Conservation (phyloP, 1,140 invertebrate genomes). For the Scaptomyza montana region DNA sequence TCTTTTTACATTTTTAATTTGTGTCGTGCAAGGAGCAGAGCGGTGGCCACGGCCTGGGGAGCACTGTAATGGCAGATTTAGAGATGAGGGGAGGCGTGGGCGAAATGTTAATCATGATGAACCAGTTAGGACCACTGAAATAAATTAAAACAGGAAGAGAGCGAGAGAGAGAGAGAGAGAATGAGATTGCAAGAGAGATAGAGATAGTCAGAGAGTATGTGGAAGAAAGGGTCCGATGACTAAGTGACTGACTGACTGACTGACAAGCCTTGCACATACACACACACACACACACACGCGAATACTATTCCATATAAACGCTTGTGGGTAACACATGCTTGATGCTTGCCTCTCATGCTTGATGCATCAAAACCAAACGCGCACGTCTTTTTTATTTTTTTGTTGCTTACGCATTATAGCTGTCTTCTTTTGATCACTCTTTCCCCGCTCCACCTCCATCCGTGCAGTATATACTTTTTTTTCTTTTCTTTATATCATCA, state of each 20-base stretch:
- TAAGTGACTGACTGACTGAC: slow-evolving; percentile 5
- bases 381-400: slow-evolving; percentile 57
- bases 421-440: neutral
- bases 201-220: neutral
- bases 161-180: neutral
- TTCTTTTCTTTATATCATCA: neutral
- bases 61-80: too few relatives aligned
- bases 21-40: slow-evolving; percentile 22
- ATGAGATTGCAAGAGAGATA: neutral
- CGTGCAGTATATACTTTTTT: neutral
- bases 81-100: neutral
- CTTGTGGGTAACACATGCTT: slow-evolving; percentile 33
- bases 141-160: neutral
- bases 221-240: slow-evolving; percentile 8
- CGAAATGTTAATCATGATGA: slow-evolving; percentile 76
- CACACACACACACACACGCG: neutral
- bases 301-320: neutral
- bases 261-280: neutral
- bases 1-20: slow-evolving; percentile 67
- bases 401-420: slow-evolving; percentile 54
- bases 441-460: too few relatives aligned
- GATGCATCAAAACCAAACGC: slow-evolving; percentile 68
- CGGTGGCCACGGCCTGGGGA: too few relatives aligned
- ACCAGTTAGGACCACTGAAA: slow-evolving; percentile 65
- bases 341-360: slow-evolving; percentile 54